Evolutionary conservation across 35 echinoderm and acorn worm species (phyloP), one percentile per base, ranked within the genome.

Genomic region (Ophioderma brevispina): DNA sequence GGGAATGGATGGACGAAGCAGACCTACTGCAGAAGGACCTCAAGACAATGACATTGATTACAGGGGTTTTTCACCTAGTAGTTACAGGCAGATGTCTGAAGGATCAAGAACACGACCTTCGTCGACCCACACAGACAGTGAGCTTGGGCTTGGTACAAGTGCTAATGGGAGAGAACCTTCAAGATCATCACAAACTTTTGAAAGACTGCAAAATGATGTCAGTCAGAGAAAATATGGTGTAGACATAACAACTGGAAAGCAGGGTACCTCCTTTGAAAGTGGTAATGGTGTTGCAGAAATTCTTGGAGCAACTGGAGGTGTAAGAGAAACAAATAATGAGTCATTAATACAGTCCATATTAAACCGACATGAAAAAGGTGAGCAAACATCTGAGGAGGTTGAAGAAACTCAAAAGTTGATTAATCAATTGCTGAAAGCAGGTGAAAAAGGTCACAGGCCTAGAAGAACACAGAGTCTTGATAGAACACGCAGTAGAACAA

Each of bases 401-500:
- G 40, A 35, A 89, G 78, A 89, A 56, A 89, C 87, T 81, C 76
- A 89, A 50, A 35, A 56, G 6, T 33, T 41, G 32, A 18, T 89
- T 14, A 46, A 89, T 55, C 37, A 78, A 23, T n/a, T 89, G 25
- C 63, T 89, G 38, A 34, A 32, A 1, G 77, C 42, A 50, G 76
- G 37, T 15, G 85, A 81, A 33, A 85, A 40, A 35, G 32, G 70
- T 4, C 63, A 59, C 23, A 59, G 63, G 33, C 5, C 49, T 32
- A 59, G 56, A 38, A 77, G 87, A 40, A 89, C 38, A 32, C 87
- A 89, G 32, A 89, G 87, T 40, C 55, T 89, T 1, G 87, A 81
- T 80, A 81, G 87, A 55, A 11, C 23, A 37, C 11, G 36, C 36
- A 31, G 23, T 32, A 41, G n/a, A 36, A 34, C 33, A 40, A 80